Conservation (phyloP, 1,140 invertebrate genomes). For the Chironomus tepperi region DNA sequence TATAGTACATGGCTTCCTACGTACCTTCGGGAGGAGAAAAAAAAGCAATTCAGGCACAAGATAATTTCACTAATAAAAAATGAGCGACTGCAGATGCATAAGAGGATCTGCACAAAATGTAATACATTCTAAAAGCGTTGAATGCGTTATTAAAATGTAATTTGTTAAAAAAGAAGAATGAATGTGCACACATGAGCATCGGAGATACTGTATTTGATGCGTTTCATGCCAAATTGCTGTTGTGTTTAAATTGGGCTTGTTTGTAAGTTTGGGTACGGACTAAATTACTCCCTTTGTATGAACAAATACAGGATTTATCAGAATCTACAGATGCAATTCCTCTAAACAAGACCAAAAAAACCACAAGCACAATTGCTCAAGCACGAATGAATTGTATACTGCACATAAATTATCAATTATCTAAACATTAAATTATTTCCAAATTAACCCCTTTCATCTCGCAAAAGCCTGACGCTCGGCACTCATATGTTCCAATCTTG, state of each 20-base stretch:
- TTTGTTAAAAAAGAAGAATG: constrained; percentile 11
- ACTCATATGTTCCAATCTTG: too few species aligned
- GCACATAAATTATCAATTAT: background rate
- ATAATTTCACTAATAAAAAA: background rate
- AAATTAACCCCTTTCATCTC: too few species aligned
- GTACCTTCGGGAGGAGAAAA: too few species aligned
- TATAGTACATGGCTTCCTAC: too few species aligned
- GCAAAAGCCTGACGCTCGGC: too few species aligned
- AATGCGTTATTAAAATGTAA: constrained; percentile 23
- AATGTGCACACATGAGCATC: background rate
- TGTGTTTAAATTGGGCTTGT: too few species aligned
- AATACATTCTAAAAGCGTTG: background rate
- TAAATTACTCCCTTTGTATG: too few species aligned
- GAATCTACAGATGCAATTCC: too few species aligned
- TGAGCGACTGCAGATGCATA: background rate
- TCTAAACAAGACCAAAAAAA: background rate
- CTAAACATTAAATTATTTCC: too few species aligned
- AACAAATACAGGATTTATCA: too few species aligned
- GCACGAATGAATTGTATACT: background rate
- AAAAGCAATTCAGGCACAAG: background rate
- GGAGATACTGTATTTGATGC: background rate
- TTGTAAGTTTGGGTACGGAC: too few species aligned
- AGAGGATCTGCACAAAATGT: background rate
- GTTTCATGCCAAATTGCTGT: background rate
- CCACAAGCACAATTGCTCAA: background rate